These are phyloP conservation scores for Odontesthes bonariensis DNA, from an alignment of 2,113 vertebrate genomes.

Conservation along the genomic window DNA sequence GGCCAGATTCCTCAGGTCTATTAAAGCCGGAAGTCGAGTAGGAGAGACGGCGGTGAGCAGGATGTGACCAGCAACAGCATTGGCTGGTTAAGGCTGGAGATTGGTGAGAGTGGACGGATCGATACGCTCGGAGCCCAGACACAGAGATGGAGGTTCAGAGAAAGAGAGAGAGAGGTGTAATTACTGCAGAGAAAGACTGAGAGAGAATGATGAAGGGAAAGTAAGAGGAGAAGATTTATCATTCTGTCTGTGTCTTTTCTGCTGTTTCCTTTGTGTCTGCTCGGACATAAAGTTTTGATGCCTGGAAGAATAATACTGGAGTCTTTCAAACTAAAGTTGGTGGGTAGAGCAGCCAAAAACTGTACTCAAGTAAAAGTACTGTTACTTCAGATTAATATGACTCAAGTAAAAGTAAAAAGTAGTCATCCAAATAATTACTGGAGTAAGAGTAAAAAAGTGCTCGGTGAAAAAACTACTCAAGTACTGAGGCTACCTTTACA, in stretches of 20 bases:
- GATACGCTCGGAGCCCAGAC: conserved; percentile 50
- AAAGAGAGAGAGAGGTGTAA: conserved; percentile 3
- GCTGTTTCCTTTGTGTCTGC: background rate
- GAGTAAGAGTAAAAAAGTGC: too few species aligned
- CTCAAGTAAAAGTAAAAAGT: too few species aligned
- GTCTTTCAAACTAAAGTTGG: conserved; percentile 1
- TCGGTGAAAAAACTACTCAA: too few species aligned
- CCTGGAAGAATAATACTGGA: background rate
- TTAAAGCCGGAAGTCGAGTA: conserved; percentile 55
- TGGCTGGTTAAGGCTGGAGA: conserved; percentile 71
- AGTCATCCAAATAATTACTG: too few species aligned
- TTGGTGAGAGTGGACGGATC: conserved; percentile 61
- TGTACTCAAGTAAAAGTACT: too few species aligned
- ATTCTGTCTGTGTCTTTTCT: conserved; percentile 11
- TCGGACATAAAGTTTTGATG: background rate
- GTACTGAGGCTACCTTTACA: too few species aligned
- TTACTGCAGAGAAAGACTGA: background rate
- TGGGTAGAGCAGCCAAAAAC: too few species aligned
- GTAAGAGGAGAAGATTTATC: background rate
- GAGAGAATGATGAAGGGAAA: conserved; percentile 2
- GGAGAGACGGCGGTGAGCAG: conserved; percentile 46
- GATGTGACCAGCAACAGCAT: conserved; percentile 66
- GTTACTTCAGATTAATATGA: too few species aligned
- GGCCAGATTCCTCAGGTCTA: conserved; percentile 71
- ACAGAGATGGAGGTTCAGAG: conserved; percentile 1